These are phyloP conservation scores for Illadopsis cleaveri DNA, from an alignment of 2,113 vertebrate genomes.

Conservation along the genomic window DNA sequence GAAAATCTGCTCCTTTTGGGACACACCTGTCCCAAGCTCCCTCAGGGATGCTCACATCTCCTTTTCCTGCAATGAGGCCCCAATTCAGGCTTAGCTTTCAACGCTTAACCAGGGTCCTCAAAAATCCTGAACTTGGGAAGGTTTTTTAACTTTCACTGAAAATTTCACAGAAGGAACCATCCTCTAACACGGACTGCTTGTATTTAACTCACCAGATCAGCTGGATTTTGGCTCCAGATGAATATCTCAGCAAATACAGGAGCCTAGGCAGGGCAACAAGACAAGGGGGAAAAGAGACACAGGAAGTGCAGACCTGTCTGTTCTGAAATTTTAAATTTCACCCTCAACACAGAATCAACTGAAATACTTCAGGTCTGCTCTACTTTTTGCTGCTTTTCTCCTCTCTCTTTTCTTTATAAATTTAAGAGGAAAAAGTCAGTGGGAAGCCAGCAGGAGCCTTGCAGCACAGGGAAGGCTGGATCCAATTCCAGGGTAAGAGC, in stretches of 20 bases:
- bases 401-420: not conserved
- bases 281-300: not conserved
- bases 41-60: not conserved
- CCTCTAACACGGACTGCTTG: not conserved
- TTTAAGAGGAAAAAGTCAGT: conserved; percentile 11
- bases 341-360: not conserved
- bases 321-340: not conserved
- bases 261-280: not conserved
- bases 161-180: not conserved
- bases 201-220: not conserved
- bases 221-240: not conserved
- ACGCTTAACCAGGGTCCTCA: not conserved
- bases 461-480: conserved; percentile 29
- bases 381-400: not conserved
- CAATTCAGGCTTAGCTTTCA: not conserved
- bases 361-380: not conserved
- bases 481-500: not conserved
- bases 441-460: conserved; percentile 8
- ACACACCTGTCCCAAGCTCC: not conserved
- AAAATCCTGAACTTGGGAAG: not conserved
- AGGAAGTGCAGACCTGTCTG: not conserved
- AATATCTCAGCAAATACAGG: not conserved
- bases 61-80: not conserved
- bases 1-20: not conserved
- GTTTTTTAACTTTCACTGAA: not conserved